A percentile compares a stretch with the other conserved stretches of the same genome.
Evolutionary conservation across 2,797 vertebrate species (phyloP).

Genomic region (Tauraco hartlaubi): DNA sequence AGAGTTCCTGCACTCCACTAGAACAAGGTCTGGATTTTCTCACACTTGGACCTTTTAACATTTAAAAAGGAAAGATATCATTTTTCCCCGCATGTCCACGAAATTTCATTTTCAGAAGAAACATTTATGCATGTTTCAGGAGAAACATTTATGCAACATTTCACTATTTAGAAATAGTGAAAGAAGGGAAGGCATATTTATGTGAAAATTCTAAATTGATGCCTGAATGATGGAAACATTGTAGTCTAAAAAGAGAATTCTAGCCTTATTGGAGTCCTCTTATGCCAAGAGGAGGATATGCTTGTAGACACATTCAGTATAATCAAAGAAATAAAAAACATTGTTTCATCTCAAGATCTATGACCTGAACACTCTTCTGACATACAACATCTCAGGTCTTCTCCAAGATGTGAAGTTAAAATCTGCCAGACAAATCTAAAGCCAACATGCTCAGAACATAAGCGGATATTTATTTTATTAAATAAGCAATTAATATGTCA

Average conservation of each 20-base stretch:
- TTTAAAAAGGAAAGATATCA: neutral
- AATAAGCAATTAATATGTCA: neutral
- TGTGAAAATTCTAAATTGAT: neutral
- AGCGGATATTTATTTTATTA: conserved; percentile 27
- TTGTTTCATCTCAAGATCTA: conserved; percentile 41
- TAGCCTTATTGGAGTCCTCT: neutral
- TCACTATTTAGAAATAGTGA: neutral
- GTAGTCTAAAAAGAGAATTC: neutral
- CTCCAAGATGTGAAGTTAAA: conserved; percentile 23
- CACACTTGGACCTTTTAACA: neutral
- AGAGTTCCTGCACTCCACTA: neutral
- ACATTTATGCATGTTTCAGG: neutral
- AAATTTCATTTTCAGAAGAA: conserved; percentile 8
- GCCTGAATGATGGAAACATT: neutral
- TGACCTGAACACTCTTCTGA: conserved; percentile 16
- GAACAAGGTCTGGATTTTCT: neutral
- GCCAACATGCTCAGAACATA: neutral
- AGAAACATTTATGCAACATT: neutral
- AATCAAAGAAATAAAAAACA: conserved; percentile 35
- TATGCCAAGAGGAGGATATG: neutral
- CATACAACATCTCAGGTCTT: neutral
- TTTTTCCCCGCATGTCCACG: neutral
- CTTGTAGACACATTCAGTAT: neutral
- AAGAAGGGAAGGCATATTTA: neutral
- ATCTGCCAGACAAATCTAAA: conserved; percentile 44